phyloP scores from a whole-genome alignment of 1,140 invertebrate species.

The Drosophila equinoxialis region DNA sequence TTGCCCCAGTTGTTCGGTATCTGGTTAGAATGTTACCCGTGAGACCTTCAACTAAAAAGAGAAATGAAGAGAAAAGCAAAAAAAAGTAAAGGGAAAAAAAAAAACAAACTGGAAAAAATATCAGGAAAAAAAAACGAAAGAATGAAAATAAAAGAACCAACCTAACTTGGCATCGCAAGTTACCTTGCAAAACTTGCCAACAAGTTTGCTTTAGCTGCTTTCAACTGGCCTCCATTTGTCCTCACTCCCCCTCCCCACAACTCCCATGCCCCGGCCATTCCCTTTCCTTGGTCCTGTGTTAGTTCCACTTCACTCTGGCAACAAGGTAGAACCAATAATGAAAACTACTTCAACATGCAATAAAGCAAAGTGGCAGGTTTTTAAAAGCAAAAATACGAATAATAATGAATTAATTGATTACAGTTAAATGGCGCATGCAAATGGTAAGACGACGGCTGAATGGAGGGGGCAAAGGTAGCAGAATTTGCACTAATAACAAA shows the following conservation, averaged over 20 bases:
- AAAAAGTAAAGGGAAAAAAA: constrained; percentile 9
- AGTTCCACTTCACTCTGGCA: constrained; percentile 30
- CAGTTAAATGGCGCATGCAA: constrained; percentile 67
- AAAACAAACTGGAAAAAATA: no score
- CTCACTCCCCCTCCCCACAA: background rate
- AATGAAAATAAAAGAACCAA: constrained; percentile 28
- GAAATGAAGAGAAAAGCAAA: constrained; percentile 41
- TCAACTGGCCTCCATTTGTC: constrained; percentile 22
- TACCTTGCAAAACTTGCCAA: constrained; percentile 67
- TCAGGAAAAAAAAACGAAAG: constrained; percentile 11
- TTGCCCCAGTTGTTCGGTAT: constrained; percentile 63
- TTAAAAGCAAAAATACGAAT: constrained; percentile 68
- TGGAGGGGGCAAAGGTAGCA: background rate
- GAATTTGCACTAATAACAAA: constrained; percentile 33
- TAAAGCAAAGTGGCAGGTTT: constrained; percentile 77
- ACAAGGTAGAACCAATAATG: constrained; percentile 70
- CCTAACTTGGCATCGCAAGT: constrained; percentile 57
- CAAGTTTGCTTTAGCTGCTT: constrained; percentile 58
- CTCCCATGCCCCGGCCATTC: constrained; percentile 7
- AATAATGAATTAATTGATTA: constrained; percentile 80
- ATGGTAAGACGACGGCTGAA: constrained; percentile 5
- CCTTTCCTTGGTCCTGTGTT: background rate
- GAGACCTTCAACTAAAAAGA: constrained; percentile 53
- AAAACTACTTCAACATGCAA: constrained; percentile 77
- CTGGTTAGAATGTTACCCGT: constrained; percentile 63